Percentiles rank a stretch among this genome's conserved stretches.
Evolutionary conservation across 2,797 vertebrate genomes (phyloP).

Genomic region (Labroides dimidiatus): DNA sequence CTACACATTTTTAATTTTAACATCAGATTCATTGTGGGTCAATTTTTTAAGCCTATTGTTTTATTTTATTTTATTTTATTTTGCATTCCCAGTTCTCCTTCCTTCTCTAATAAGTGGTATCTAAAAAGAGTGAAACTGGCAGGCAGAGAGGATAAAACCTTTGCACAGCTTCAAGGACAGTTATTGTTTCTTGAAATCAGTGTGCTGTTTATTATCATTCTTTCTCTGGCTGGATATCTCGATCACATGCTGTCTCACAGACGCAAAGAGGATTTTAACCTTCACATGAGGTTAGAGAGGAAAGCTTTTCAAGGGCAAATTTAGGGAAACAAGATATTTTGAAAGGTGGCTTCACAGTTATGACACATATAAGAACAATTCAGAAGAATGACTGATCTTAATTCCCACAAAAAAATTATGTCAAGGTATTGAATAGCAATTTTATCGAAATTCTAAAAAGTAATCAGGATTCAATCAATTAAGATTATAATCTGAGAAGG

Average conservation of each 20-base stretch:
- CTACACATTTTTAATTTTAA: too few relatives aligned
- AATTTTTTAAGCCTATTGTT: too few relatives aligned
- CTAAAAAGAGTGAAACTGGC: not conserved
- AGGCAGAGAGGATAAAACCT: conserved; percentile 15
- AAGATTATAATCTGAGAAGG: too few relatives aligned
- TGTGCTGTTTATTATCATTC: conserved; percentile 41
- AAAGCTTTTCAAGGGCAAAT: not conserved
- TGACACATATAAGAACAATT: not conserved
- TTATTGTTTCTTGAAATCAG: conserved; percentile 23
- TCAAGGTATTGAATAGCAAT: too few relatives aligned
- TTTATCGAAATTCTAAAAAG: too few relatives aligned
- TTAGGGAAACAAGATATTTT: not conserved
- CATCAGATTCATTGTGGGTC: too few relatives aligned
- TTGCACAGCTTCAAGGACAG: conserved; percentile 29
- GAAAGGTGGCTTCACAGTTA: not conserved
- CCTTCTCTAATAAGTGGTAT: too few relatives aligned
- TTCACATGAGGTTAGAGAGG: conserved; percentile 5
- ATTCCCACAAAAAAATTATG: too few relatives aligned
- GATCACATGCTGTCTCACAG: conserved; percentile 18
- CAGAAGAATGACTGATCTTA: too few relatives aligned
- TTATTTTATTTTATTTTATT: too few relatives aligned
- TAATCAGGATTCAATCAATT: too few relatives aligned
- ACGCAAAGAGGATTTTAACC: conserved; percentile 8
- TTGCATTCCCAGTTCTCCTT: too few relatives aligned
- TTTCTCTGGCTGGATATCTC: not conserved